Evolutionary conservation across 2,888 invertebrate species (phyloP).

Genomic region (Daptonema setosum): DNA sequence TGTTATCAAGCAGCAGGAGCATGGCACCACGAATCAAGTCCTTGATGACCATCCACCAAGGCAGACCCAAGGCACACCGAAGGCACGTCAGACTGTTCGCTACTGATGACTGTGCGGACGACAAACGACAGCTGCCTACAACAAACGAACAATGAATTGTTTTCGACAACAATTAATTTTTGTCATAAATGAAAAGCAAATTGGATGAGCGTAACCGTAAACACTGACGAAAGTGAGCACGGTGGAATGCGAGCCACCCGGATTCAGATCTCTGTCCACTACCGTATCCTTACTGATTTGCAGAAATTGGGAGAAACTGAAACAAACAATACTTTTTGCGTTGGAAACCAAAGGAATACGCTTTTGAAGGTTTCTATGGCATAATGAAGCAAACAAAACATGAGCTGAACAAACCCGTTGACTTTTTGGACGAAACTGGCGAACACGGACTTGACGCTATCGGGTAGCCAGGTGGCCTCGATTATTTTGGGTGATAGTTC

Average conservation of each 20-base stretch:
- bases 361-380: background rate
- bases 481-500: background rate
- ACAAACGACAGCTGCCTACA: background rate
- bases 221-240: background rate
- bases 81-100: background rate
- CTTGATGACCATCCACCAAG: conserved; percentile 3
- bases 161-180: background rate
- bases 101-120: background rate
- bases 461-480: background rate
- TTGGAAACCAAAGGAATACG: background rate
- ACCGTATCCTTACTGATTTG: background rate
- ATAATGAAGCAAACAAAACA: background rate
- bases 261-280: background rate
- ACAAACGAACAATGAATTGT: background rate
- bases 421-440: background rate
- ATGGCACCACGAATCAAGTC: conserved; percentile 7
- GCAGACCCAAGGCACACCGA: background rate
- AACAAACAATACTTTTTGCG: background rate
- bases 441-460: background rate
- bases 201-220: background rate
- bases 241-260: background rate
- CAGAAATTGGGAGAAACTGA: background rate
- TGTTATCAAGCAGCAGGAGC: conserved; percentile 7
- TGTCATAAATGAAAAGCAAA: background rate
- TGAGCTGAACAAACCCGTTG: background rate